Conservation (phyloP, 2,113 vertebrate species). For the Platycercus adscitus region DNA sequence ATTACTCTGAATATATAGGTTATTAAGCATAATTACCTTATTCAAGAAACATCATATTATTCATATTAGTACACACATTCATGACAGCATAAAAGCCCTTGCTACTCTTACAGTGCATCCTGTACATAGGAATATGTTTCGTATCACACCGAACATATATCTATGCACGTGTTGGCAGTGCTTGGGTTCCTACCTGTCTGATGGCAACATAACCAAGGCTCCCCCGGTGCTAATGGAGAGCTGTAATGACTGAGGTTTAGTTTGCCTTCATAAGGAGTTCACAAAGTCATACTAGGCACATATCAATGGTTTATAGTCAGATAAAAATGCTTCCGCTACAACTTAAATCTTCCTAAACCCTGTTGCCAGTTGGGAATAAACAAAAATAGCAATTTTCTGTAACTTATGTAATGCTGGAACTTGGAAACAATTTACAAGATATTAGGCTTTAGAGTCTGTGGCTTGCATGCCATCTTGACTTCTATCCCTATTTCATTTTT, state of each 20-base stretch:
- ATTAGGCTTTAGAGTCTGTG: not conserved
- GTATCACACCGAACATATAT: not conserved
- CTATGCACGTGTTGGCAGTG: accelerated
- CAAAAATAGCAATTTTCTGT: not conserved
- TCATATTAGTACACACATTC: not conserved
- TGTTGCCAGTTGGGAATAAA: not conserved
- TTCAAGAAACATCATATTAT: slow-evolving; percentile 12
- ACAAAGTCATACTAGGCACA: not conserved
- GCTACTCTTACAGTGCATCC: not conserved
- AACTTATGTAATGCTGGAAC: not conserved
- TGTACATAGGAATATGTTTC: not conserved
- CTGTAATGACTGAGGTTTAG: not conserved
- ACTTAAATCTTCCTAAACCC: not conserved
- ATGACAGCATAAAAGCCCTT: not conserved
- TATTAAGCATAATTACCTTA: slow-evolving; percentile 32
- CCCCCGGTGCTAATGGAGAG: accelerated
- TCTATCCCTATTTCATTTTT: not conserved
- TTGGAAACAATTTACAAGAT: not conserved
- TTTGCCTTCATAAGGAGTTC: not conserved
- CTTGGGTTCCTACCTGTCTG: not conserved
- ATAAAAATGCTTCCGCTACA: not conserved
- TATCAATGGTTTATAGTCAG: not conserved
- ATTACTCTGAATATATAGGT: slow-evolving; percentile 13
- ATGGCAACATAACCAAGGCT: accelerated
- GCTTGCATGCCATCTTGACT: not conserved